These are phyloP conservation scores for Drepanosiphum platanoidis DNA, from an alignment of 2,888 invertebrate genomes.

Conservation along the genomic window DNA sequence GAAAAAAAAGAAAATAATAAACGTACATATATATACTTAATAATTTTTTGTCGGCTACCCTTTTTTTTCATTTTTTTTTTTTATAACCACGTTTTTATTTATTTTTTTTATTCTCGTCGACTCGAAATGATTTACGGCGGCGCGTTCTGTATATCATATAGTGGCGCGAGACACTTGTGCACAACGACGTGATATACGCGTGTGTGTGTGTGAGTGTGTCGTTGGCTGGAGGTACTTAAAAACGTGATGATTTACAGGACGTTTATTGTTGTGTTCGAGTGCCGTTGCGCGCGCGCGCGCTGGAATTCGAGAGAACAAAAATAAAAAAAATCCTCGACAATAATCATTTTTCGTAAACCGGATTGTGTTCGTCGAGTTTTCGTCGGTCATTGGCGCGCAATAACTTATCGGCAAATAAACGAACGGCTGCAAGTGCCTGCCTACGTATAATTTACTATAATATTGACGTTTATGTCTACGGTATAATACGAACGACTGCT, in stretches of 20 bases:
- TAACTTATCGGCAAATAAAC: neutral
- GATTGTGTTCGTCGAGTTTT: neutral
- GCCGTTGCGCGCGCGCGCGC: neutral
- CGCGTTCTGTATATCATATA: neutral
- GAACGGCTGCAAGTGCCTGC: no score
- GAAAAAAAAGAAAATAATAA: neutral
- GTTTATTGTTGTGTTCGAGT: slow-evolving; percentile 33
- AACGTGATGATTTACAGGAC: slow-evolving; percentile 58
- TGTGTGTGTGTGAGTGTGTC: slow-evolving; percentile 3
- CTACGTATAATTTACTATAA: no score
- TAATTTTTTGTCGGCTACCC: slow-evolving; percentile 55
- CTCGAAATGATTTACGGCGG: slow-evolving; percentile 35
- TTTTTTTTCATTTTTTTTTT: slow-evolving; percentile 14
- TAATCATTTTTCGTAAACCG: slow-evolving; percentile 33
- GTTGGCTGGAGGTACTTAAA: slow-evolving; percentile 44
- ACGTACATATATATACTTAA: slow-evolving; percentile 2
- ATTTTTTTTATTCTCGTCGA: neutral
- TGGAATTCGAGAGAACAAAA: slow-evolving; percentile 11
- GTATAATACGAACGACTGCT: no score
- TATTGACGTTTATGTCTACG: no score
- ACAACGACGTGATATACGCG: neutral
- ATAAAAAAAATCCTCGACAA: neutral
- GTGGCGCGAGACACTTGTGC: slow-evolving; percentile 15
- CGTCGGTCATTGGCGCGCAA: neutral
- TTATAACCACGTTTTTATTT: slow-evolving; percentile 16